Evolutionary conservation across 2,113 vertebrate species (phyloP).

Genomic region (Rhizomys pruinosus): DNA sequence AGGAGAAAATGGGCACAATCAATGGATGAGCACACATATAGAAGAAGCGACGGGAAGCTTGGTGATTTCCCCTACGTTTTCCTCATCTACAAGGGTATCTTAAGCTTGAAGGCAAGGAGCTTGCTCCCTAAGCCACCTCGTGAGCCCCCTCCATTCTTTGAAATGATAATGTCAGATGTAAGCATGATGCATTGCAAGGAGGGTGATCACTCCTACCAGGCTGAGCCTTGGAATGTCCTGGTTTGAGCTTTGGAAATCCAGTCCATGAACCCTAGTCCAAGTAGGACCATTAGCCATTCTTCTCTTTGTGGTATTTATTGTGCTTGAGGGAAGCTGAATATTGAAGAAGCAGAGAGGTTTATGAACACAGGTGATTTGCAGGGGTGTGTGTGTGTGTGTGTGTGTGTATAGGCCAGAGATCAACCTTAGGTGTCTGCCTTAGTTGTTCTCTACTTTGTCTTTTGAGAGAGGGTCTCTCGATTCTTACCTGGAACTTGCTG

Average conservation of each 20-base stretch:
- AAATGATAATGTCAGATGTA: not conserved
- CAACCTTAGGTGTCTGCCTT: not conserved
- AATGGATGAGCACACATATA: no score
- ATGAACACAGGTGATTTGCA: not conserved
- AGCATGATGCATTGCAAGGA: not conserved
- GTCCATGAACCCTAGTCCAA: not conserved
- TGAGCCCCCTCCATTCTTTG: not conserved
- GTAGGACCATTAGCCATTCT: no score
- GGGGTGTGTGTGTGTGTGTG: not conserved
- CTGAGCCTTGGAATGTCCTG: not conserved
- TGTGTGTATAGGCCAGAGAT: not conserved
- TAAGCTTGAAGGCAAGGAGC: not conserved
- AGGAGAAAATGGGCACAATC: not conserved
- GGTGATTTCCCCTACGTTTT: not conserved
- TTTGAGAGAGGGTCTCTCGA: not conserved
- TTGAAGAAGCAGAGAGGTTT: not conserved
- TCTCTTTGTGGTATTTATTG: not conserved
- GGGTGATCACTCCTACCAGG: fast-evolving
- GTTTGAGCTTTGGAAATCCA: not conserved
- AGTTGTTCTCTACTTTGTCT: not conserved
- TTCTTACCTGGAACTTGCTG: not conserved
- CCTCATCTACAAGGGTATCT: not conserved
- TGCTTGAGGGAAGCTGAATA: not conserved
- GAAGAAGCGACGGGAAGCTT: not conserved
- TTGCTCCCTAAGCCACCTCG: no score